Evolutionary conservation across 1,140 invertebrate genomes (phyloP).

Genomic region (Cyclargus thomasi): DNA sequence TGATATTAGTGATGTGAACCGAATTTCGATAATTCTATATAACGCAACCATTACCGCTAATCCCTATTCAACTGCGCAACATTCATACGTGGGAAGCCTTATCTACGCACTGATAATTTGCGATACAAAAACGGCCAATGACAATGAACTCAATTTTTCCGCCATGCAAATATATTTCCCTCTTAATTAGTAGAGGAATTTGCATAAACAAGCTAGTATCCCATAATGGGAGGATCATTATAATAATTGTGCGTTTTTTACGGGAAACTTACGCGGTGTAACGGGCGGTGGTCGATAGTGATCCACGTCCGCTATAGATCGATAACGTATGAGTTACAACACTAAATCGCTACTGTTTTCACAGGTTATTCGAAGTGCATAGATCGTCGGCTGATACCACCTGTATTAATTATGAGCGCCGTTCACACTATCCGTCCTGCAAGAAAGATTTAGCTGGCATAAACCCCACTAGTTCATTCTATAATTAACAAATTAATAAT

Average conservation of each 20-base stretch:
- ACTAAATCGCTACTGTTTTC: constrained; percentile 53
- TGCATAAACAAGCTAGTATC: constrained; percentile 63
- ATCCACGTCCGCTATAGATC: constrained; percentile 66
- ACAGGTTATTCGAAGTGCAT: constrained; percentile 47
- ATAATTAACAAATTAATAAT: too few species aligned
- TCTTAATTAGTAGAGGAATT: constrained; percentile 65
- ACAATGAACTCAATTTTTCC: constrained; percentile 40
- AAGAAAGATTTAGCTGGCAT: not conserved
- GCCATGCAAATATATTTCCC: constrained; percentile 58
- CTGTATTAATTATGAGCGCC: constrained; percentile 52
- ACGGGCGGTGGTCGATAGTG: constrained; percentile 53
- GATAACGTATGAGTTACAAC: constrained; percentile 40
- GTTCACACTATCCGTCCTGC: not conserved
- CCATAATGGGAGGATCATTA: constrained; percentile 69
- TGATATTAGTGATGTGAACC: not conserved
- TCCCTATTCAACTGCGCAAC: not conserved
- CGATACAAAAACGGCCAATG: constrained; percentile 26
- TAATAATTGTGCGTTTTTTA: constrained; percentile 66
- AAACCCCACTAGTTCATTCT: too few species aligned
- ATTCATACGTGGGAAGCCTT: constrained; percentile 5
- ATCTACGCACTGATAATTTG: not conserved
- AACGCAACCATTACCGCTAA: not conserved
- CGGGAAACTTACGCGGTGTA: constrained; percentile 58
- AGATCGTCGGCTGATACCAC: constrained; percentile 64
- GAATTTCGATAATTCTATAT: not conserved